phyloP scores from a whole-genome alignment of 35 echinoderm and acorn worm genomes.

The Amphiura filiformis region DNA sequence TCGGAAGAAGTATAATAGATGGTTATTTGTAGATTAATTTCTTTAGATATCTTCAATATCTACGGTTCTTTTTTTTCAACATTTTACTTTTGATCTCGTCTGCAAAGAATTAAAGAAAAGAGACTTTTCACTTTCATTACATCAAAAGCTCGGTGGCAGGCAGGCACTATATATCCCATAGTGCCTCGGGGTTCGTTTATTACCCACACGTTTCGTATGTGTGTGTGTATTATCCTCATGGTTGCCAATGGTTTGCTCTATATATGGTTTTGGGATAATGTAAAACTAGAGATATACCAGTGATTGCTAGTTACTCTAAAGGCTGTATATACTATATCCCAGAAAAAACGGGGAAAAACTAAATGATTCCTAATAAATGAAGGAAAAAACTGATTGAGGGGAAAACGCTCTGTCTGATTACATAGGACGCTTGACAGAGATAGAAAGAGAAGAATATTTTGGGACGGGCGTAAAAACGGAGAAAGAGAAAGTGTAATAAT shows the following conservation, averaged over 20 bases:
- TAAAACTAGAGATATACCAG: not conserved
- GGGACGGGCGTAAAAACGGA: no score
- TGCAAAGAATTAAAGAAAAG: not conserved
- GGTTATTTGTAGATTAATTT: no score
- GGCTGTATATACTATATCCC: not conserved
- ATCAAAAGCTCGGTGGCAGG: not conserved
- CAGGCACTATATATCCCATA: not conserved
- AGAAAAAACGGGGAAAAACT: not conserved
- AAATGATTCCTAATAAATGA: not conserved
- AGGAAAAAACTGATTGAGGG: no score
- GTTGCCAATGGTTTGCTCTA: not conserved
- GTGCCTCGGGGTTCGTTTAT: slow-evolving; percentile 3
- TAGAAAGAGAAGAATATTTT: no score
- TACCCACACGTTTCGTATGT: not conserved
- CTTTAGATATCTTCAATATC: no score
- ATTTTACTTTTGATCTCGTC: no score
- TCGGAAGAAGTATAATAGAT: no score
- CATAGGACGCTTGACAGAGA: no score
- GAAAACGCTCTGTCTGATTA: no score
- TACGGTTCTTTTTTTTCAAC: no score
- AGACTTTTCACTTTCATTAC: slow-evolving; percentile 2
- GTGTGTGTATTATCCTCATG: no score
- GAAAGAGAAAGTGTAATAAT: no score
- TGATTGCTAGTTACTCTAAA: not conserved
- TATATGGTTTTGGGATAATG: not conserved